Conservation (phyloP, 2,888 invertebrate genomes). For the Synergus japonicus region DNA sequence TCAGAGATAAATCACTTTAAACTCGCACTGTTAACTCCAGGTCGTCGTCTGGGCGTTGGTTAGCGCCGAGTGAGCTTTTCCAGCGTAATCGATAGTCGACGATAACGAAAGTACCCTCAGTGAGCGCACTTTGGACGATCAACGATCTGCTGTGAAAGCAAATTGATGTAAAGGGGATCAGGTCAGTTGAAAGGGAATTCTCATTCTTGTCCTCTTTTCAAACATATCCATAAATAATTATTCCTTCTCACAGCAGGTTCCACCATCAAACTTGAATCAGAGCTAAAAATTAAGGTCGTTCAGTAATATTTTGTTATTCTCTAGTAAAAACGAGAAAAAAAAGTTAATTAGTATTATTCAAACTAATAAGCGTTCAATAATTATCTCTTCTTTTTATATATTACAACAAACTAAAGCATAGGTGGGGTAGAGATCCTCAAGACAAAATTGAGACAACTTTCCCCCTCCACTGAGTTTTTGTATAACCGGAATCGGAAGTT, state of each 20-base stretch:
- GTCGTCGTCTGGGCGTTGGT: slow-evolving; percentile 59
- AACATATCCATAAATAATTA: background rate
- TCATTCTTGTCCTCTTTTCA: background rate
- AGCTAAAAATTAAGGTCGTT: background rate
- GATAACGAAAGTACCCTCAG: slow-evolving; percentile 69
- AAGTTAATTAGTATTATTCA: too few species aligned
- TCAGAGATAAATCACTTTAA: slow-evolving; percentile 76
- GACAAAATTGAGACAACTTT: too few species aligned
- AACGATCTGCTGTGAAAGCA: slow-evolving; percentile 49
- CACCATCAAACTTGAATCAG: background rate
- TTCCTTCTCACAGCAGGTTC: background rate
- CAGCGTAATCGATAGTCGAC: slow-evolving; percentile 68
- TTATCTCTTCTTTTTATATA: too few species aligned
- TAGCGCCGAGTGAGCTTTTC: slow-evolving; percentile 56
- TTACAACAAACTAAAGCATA: too few species aligned
- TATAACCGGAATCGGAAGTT: too few species aligned
- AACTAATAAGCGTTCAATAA: too few species aligned
- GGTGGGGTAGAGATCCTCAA: too few species aligned
- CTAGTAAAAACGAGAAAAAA: too few species aligned
- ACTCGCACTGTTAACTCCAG: slow-evolving; percentile 74
- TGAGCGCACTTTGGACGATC: slow-evolving; percentile 50
- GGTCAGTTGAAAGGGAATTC: background rate
- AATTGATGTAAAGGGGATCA: slow-evolving; percentile 46
- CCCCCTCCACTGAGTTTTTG: too few species aligned
- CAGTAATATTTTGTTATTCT: too few species aligned